Percentiles rank a stretch among this genome's conserved stretches.
These are phyloP conservation scores for Geococcyx californianus DNA, from an alignment of 2,113 vertebrate species.

Conservation along the genomic window DNA sequence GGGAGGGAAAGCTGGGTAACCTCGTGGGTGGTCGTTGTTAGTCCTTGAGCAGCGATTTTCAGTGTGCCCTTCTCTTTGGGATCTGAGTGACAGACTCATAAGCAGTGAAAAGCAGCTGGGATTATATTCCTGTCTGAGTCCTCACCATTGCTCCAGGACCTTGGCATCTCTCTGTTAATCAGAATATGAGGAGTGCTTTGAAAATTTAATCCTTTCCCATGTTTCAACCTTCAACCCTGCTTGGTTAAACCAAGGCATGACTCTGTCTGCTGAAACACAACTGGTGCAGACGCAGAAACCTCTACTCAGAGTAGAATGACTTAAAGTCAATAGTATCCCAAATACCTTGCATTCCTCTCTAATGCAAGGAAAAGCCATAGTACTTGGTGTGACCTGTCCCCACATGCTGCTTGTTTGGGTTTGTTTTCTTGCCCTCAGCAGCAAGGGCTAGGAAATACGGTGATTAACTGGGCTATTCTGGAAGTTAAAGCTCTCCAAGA, in stretches of 20 bases:
- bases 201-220: background rate
- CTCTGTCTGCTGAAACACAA: background rate
- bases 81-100: background rate
- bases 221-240: background rate
- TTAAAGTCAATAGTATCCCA: conserved; percentile 21
- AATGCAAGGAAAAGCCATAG: background rate
- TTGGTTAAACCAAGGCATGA: background rate
- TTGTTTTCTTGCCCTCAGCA: conserved; percentile 6
- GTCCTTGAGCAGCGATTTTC: background rate
- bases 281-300: background rate
- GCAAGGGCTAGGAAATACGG: background rate
- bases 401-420: background rate
- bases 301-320: background rate
- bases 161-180: background rate
- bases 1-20: background rate
- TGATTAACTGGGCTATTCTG: background rate
- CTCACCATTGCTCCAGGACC: background rate
- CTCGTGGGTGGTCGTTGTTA: background rate
- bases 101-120: background rate
- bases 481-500: background rate
- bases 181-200: background rate
- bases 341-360: conserved; percentile 17
- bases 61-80: background rate
- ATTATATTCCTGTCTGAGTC: background rate
- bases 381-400: background rate